Conservation (phyloP, 2,888 invertebrate species). For the Callosobruchus maculatus region DNA sequence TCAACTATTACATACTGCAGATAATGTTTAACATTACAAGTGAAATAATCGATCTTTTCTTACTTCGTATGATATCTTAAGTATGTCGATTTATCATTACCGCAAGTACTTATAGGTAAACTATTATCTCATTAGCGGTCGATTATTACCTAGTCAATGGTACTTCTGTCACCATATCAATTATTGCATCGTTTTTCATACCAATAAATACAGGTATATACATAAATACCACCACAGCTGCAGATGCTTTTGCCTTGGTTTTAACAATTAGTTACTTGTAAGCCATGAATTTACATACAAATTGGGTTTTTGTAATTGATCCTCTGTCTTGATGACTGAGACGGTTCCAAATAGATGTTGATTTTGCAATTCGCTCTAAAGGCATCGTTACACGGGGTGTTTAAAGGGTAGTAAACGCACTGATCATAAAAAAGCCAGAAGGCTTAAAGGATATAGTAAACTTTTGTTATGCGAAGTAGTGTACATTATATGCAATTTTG, state of each 20-base stretch:
- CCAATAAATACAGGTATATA: neutral
- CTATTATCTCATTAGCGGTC: neutral
- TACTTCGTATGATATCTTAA: neutral
- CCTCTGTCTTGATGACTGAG: neutral
- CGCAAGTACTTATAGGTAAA: neutral
- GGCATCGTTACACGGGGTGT: too few species aligned
- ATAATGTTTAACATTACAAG: too few species aligned
- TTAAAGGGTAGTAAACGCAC: too few species aligned
- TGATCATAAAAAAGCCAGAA: too few species aligned
- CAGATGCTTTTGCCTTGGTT: neutral
- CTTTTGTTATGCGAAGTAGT: too few species aligned
- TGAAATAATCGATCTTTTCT: too few species aligned
- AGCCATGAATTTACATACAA: neutral
- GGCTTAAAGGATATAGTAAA: too few species aligned
- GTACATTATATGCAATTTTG: too few species aligned
- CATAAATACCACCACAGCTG: neutral
- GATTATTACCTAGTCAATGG: neutral
- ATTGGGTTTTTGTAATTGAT: neutral
- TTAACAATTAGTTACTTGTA: neutral
- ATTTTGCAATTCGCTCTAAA: too few species aligned
- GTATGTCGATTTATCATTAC: neutral
- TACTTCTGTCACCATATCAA: neutral
- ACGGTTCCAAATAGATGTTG: neutral
- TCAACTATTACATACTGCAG: too few species aligned
- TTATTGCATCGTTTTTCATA: neutral